Conservation (phyloP, 2,113 vertebrate genomes). For the Atherinomorus stipes region DNA sequence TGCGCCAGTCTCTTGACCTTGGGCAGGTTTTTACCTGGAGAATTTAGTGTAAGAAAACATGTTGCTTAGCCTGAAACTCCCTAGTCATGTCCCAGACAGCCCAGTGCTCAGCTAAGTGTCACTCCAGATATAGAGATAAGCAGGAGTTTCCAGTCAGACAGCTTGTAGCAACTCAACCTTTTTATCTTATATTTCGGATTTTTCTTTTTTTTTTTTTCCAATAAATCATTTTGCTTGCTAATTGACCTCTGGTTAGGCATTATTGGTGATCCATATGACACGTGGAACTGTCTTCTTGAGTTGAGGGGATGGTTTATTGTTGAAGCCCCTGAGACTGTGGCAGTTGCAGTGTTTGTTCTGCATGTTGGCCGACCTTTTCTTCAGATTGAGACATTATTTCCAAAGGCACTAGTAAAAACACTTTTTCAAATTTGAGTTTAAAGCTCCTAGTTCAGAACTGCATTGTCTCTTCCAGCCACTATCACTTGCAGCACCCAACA, state of each 20-base stretch:
- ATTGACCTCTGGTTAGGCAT: background rate
- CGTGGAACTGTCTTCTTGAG: background rate
- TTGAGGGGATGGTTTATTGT: background rate
- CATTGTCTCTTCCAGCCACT: background rate
- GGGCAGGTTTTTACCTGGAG: conserved; percentile 18
- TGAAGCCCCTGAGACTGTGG: background rate
- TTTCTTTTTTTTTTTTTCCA: accelerated
- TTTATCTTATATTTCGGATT: background rate
- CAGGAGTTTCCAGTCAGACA: conserved; percentile 16
- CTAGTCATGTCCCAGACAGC: conserved; percentile 52
- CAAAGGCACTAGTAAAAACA: background rate
- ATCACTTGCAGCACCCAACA: background rate
- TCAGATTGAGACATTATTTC: background rate
- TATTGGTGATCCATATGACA: background rate
- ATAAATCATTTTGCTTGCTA: background rate
- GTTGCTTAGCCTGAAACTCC: conserved; percentile 39
- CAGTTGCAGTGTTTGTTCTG: background rate
- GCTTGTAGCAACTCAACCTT: background rate
- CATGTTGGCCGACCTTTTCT: conserved; percentile 11
- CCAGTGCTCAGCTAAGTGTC: conserved; percentile 29
- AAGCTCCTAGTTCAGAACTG: background rate
- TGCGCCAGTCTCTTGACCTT: background rate
- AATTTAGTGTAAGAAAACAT: conserved; percentile 14
- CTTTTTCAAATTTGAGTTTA: background rate
- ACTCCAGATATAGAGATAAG: conserved; percentile 52